phyloP scores from a whole-genome alignment of 2,113 vertebrate species.

The Puntigrus tetrazona region DNA sequence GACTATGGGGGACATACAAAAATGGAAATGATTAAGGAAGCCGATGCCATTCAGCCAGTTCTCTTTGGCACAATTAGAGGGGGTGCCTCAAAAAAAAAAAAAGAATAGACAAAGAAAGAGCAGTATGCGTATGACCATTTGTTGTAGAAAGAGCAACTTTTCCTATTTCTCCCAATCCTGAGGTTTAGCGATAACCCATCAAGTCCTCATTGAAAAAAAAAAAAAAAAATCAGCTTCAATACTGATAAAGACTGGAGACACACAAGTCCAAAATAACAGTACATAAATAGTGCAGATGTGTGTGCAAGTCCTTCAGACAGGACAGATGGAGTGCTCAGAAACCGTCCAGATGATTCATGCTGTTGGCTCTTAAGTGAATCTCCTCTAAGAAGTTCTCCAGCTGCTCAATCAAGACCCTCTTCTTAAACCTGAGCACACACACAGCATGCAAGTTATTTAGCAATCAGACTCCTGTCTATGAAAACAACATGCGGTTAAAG shows the following conservation, averaged over 20 bases:
- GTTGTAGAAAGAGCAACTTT: background rate
- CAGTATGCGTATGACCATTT: background rate
- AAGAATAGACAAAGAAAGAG: background rate
- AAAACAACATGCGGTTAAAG: background rate
- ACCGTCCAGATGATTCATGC: slow-evolving; percentile 86
- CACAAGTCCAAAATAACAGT: slow-evolving; percentile 10
- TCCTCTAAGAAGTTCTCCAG: slow-evolving; percentile 93
- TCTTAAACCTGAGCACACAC: slow-evolving; percentile 86
- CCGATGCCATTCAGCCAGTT: background rate
- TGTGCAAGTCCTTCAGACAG: background rate
- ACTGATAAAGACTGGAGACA: slow-evolving; percentile 14
- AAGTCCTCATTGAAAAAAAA: background rate
- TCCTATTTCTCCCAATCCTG: slow-evolving; percentile 8
- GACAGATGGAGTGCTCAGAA: slow-evolving; percentile 60
- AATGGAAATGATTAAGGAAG: background rate
- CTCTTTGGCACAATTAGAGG: slow-evolving; percentile 31
- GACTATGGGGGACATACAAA: background rate
- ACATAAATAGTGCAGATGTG: slow-evolving; percentile 25
- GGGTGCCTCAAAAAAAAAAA: background rate
- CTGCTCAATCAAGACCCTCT: slow-evolving; percentile 95
- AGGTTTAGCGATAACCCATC: slow-evolving; percentile 1
- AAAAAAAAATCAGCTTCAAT: slow-evolving; percentile 31
- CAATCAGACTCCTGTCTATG: background rate
- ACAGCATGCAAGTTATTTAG: background rate
- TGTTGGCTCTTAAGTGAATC: slow-evolving; percentile 87